Percentiles rank a stretch among this genome's conserved stretches.
These are phyloP conservation scores for Andrena haemorrhoa DNA, from an alignment of 2,888 invertebrate species.

Conservation along the genomic window DNA sequence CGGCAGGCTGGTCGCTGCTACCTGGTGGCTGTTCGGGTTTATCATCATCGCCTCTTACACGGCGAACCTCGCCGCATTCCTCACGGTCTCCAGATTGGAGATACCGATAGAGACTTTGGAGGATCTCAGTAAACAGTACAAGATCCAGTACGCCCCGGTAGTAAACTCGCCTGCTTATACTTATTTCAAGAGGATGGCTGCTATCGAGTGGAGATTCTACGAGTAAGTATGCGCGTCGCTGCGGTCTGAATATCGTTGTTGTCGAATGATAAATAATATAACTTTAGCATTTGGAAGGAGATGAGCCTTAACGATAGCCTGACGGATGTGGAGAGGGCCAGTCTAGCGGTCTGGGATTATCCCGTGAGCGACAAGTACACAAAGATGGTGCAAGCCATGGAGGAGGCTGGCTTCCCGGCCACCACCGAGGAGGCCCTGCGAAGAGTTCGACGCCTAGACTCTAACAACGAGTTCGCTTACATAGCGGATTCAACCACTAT, in stretches of 20 bases:
- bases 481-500: conserved; percentile 98
- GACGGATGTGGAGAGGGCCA: conserved; percentile 94
- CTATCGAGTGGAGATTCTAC: conserved; percentile 96
- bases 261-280: background rate
- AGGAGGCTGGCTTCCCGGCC: conserved; percentile 92
- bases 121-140: conserved; percentile 97
- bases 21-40: conserved; percentile 99
- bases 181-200: conserved; percentile 98
- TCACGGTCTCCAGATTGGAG: conserved; percentile 97
- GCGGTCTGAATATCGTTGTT: background rate
- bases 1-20: conserved; percentile 97
- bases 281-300: conserved; percentile 96
- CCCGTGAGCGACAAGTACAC: conserved; percentile 99
- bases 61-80: conserved; percentile 98
- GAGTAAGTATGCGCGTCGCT: conserved; percentile 87
- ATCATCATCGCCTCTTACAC: conserved; percentile 99
- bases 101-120: conserved; percentile 97
- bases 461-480: conserved; percentile 95
- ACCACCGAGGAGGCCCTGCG: conserved; percentile 91
- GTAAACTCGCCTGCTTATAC: conserved; percentile 95
- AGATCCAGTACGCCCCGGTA: conserved; percentile 97
- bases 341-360: conserved; percentile 99
- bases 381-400: conserved; percentile 99
- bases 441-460: conserved; percentile 89
- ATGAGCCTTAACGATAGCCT: conserved; percentile 98